These are phyloP conservation scores for Thaumetopoea pityocampa DNA, from an alignment of 1,140 invertebrate genomes.

Conservation along the genomic window DNA sequence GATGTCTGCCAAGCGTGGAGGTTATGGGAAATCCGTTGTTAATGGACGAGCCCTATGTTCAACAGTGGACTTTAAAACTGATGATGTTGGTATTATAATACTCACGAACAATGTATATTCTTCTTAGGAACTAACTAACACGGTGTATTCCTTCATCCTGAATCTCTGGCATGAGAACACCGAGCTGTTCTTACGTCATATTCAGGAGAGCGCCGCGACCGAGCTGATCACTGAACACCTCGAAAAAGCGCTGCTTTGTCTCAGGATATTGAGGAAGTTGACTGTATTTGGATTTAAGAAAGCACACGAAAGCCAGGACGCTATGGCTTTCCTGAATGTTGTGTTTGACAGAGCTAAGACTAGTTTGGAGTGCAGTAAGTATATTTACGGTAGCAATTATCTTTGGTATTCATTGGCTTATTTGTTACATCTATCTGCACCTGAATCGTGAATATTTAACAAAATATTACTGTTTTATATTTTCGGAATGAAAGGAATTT, in stretches of 20 bases:
- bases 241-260: conserved; percentile 85
- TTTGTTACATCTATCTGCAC: too few species aligned
- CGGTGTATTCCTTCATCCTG: conserved; percentile 84
- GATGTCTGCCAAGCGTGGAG: too few species aligned
- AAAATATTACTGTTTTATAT: too few species aligned
- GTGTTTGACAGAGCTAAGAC: conserved; percentile 87
- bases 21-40: too few species aligned
- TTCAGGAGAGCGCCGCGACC: conserved; percentile 75
- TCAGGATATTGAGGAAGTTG: conserved; percentile 90
- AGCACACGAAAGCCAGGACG: conserved; percentile 83
- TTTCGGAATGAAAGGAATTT: too few species aligned
- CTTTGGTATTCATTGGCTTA: too few species aligned
- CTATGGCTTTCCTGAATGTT: conserved; percentile 85
- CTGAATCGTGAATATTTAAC: too few species aligned
- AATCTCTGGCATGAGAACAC: conserved; percentile 85
- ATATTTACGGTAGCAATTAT: too few species aligned
- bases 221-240: conserved; percentile 79
- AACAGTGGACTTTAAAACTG: too few species aligned
- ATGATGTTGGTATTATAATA: too few species aligned
- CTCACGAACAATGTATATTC: too few species aligned
- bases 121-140: conserved; percentile 83
- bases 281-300: conserved; percentile 88
- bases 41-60: too few species aligned
- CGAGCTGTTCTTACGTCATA: conserved; percentile 79
- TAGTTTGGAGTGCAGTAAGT: conserved; percentile 88